A percentile compares a stretch with the other conserved stretches of the same genome.
Conservation (phyloP, 2,888 invertebrate genomes). For the Flabesymbios commensalis region DNA sequence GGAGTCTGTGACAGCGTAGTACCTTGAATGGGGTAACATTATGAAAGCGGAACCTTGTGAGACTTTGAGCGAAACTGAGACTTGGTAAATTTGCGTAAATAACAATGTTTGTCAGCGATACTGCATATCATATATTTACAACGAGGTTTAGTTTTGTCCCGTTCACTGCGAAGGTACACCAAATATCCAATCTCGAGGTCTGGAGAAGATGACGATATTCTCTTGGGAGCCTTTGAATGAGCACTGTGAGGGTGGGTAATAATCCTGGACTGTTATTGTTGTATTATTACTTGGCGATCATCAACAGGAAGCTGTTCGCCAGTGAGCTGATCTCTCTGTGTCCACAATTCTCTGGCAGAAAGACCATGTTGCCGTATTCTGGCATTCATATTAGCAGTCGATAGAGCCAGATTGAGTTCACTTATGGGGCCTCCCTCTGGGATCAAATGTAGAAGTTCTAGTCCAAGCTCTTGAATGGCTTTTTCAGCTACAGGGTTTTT, state of each 20-base stretch:
- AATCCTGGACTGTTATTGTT: not conserved
- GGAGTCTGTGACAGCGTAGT: too few relatives aligned
- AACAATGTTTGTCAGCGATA: too few relatives aligned
- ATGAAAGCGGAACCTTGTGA: too few relatives aligned
- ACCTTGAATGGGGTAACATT: too few relatives aligned
- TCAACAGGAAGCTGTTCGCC: not conserved
- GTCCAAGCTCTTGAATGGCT: not conserved
- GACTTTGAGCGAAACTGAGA: too few relatives aligned
- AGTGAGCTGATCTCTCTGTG: conserved; percentile 1
- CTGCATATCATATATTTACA: too few relatives aligned
- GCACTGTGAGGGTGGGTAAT: not conserved
- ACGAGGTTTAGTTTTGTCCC: too few relatives aligned
- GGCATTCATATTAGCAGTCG: not conserved
- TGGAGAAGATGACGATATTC: too few relatives aligned
- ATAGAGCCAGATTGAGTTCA: not conserved
- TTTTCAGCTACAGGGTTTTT: conserved; percentile 5
- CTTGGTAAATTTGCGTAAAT: too few relatives aligned
- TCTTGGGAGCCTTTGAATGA: not conserved
- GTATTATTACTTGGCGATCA: not conserved
- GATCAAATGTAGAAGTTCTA: not conserved
- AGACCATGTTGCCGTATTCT: not conserved
- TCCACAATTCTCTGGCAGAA: conserved; percentile 2
- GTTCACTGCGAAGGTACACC: too few relatives aligned
- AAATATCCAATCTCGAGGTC: too few relatives aligned
- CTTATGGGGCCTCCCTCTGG: not conserved